Evolutionary conservation across 2,888 invertebrate genomes (phyloP).

Genomic region (Drosophila imparisetae): DNA sequence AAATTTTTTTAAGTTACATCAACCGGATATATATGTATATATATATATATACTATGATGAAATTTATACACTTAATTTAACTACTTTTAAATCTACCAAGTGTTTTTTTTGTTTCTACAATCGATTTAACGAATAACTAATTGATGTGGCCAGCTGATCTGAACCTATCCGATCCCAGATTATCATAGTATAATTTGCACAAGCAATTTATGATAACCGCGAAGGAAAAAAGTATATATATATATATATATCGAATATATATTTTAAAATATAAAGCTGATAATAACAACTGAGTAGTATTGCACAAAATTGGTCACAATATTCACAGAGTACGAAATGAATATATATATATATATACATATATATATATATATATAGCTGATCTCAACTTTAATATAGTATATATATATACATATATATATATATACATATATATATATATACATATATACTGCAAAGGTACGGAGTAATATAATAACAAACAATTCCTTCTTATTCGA

Average conservation of each 20-base stretch:
- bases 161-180: neutral
- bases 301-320: constrained; percentile 37
- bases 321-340: constrained; percentile 35
- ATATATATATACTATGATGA: constrained; percentile 19
- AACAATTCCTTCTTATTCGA: constrained; percentile 11
- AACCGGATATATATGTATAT: constrained; percentile 33
- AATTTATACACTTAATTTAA: constrained; percentile 31
- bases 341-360: neutral
- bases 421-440: constrained; percentile 15
- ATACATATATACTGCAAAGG: constrained; percentile 5
- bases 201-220: neutral
- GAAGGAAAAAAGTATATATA: neutral
- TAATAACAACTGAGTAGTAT: constrained; percentile 29
- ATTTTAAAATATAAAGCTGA: constrained; percentile 33
- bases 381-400: neutral
- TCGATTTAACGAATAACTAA: constrained; percentile 24
- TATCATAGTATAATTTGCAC: neutral
- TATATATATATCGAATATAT: neutral
- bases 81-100: constrained; percentile 21
- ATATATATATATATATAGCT: constrained; percentile 1
- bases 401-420: too few relatives aligned
- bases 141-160: constrained; percentile 5
- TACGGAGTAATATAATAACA: constrained; percentile 21
- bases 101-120: constrained; percentile 17
- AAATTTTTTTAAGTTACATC: constrained; percentile 43